Evolutionary conservation across 2,888 invertebrate species (phyloP).

Genomic region (Dichetophora obliterata): DNA sequence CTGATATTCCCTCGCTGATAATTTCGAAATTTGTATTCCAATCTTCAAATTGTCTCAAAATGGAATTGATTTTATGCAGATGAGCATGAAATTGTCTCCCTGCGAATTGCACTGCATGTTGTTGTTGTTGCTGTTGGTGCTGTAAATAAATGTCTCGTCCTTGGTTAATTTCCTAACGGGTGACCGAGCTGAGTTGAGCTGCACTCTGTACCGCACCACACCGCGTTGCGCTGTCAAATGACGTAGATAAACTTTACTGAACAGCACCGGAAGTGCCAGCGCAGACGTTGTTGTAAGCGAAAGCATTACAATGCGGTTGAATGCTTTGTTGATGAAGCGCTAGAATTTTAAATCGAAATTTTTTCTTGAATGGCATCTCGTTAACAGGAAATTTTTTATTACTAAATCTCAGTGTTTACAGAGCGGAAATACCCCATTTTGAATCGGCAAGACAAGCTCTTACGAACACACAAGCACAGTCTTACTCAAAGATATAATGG

Average conservation of each 20-base stretch:
- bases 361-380: not conserved
- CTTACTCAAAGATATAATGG: constrained; percentile 49
- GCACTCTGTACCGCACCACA: not conserved
- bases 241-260: not conserved
- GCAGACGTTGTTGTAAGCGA: constrained; percentile 14
- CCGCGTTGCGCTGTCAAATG: no score
- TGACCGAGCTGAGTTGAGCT: not conserved
- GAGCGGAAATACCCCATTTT: constrained; percentile 10
- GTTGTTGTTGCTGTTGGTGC: constrained; percentile 5
- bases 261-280: not conserved
- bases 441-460: not conserved
- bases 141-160: constrained; percentile 46
- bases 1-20: constrained; percentile 62
- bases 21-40: constrained; percentile 69
- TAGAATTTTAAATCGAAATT: not conserved
- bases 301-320: not conserved
- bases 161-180: not conserved
- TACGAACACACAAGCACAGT: not conserved
- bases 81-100: constrained; percentile 69
- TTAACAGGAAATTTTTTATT: constrained; percentile 50
- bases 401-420: constrained; percentile 49
- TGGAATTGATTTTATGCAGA: constrained; percentile 70
- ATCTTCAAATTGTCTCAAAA: constrained; percentile 70
- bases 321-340: not conserved
- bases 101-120: constrained; percentile 52